These are phyloP conservation scores for Podiceps cristatus DNA, from an alignment of 2,113 vertebrate genomes.

Conservation along the genomic window DNA sequence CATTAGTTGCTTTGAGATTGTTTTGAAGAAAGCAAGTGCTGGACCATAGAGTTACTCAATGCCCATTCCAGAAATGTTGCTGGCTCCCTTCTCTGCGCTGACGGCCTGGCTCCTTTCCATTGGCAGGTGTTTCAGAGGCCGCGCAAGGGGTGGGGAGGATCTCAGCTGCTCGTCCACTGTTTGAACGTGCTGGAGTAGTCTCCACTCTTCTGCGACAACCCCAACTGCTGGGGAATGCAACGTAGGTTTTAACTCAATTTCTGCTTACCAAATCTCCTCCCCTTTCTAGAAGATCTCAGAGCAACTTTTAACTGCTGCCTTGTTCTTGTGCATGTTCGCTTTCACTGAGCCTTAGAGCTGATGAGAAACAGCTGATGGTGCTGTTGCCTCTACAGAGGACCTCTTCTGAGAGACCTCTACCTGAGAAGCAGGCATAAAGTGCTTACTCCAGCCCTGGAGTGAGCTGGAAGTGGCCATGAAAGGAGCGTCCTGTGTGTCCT, in stretches of 20 bases:
- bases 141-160: background rate
- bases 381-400: background rate
- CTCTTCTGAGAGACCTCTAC: background rate
- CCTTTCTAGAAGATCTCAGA: background rate
- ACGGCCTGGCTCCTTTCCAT: background rate
- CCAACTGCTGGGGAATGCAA: background rate
- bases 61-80: background rate
- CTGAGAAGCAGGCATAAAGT: background rate
- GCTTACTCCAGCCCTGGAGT: background rate
- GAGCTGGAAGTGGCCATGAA: background rate
- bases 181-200: background rate
- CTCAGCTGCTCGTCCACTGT: rapidly evolving
- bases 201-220: background rate
- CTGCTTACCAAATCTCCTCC: background rate
- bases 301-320: background rate
- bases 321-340: background rate
- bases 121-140: background rate
- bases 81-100: background rate
- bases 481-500: background rate
- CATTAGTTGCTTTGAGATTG: background rate
- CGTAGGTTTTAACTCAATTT: background rate
- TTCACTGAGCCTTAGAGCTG: background rate
- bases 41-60: background rate
- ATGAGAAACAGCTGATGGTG: background rate
- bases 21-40: background rate